Evolutionary conservation across 2,797 vertebrate genomes (phyloP).

Genomic region (Takifugu ocellatus): DNA sequence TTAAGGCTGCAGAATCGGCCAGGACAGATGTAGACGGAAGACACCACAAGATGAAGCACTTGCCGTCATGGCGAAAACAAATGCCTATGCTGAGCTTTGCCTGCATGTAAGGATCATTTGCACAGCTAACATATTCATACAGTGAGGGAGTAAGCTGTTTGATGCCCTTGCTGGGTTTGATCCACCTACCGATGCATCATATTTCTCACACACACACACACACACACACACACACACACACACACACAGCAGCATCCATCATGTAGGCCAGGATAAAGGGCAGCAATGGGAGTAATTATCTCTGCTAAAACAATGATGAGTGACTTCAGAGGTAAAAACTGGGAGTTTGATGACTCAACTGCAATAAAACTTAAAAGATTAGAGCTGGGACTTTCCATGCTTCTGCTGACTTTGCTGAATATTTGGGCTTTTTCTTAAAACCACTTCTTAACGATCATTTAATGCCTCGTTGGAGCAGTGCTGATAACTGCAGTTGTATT

Average conservation of each 20-base stretch:
- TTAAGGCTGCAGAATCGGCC: neutral
- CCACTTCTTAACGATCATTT: neutral
- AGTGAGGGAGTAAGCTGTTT: neutral
- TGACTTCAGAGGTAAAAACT: slow-evolving; percentile 21
- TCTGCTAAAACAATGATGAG: slow-evolving; percentile 46
- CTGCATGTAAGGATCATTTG: slow-evolving; percentile 48
- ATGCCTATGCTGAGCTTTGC: slow-evolving; percentile 21
- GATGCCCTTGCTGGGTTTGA: slow-evolving; percentile 14
- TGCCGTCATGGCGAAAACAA: slow-evolving; percentile 35
- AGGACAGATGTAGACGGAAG: slow-evolving; percentile 12
- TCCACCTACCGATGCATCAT: slow-evolving; percentile 19
- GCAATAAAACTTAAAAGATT: neutral
- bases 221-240: too few relatives aligned
- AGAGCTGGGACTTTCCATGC: neutral
- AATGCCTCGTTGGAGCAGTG: neutral
- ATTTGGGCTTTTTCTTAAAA: slow-evolving; percentile 2
- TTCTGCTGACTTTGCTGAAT: neutral
- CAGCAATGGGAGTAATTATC: slow-evolving; percentile 57
- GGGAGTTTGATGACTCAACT: slow-evolving; percentile 13
- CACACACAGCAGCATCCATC: slow-evolving; percentile 44
- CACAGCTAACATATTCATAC: slow-evolving; percentile 42
- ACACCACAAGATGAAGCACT: neutral
- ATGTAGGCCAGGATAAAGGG: slow-evolving; percentile 42
- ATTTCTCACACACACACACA: slow-evolving; percentile 10
- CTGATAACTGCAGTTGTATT: neutral